Evolutionary conservation across 2,113 vertebrate genomes (phyloP), one percentile per base, ranked within the genome.

Genomic region (Nymphicus hollandicus): DNA sequence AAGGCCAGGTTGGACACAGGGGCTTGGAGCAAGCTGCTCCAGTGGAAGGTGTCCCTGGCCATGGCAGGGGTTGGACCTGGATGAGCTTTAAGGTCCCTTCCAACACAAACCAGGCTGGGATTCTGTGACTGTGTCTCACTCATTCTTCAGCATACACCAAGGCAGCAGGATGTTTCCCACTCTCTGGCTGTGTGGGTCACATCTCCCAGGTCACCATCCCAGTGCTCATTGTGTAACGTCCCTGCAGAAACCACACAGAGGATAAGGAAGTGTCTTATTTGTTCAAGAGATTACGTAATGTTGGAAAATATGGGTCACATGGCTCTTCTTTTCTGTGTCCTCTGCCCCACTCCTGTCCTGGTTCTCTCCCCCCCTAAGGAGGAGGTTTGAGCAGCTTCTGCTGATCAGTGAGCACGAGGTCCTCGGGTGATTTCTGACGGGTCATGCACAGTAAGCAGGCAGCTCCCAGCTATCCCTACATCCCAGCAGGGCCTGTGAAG

Each of bases 201-300:
- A 81, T 83, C 43, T 74, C 37, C 37, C 33, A 35, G 25, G 5
- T 81, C 20, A 1, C 83, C 2, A 4, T 86, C 83, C 41, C 35
- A 10, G 44, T 15, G 41, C 76, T 71, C 5, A 1, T 88, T 96
- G 90, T 78, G 70, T 69, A 95, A 93, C 1, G 2, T 63, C 37
- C 60, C 35, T 47, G 66, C 44, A 85, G 77, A 91, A 94, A 35
- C 49, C 0, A 0, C 6, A 3, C 35, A 4, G 56, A 87, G 88
- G 58, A 78, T 78, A 81, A 93, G 91, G 91, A 95, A 96, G 37
- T 53, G 14, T 74, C 61, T 94, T 95, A 8, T 92, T 94, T 91
- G 64, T 85, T 93, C 84, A 87, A n/a, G 63, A 80, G 71, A 29
- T 91, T 82, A 44, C 0, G 0, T 89, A 81, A 94, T 79, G 74